phyloP scores from a whole-genome alignment of 2,113 vertebrate genomes.

The Pollachius pollachius region DNA sequence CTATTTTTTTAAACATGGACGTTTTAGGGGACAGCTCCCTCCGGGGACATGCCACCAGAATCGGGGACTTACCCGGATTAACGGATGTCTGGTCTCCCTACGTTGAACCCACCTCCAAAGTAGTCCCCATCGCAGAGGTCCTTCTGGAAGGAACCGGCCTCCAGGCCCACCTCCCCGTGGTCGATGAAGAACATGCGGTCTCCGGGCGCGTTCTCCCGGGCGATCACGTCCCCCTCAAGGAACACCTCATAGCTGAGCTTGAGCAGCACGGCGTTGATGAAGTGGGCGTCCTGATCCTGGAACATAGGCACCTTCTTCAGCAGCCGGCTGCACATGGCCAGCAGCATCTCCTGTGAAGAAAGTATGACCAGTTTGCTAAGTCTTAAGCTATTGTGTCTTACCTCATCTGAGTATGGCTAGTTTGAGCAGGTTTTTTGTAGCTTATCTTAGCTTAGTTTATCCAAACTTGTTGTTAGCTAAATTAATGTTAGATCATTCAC shows the following conservation, averaged over 20 bases:
- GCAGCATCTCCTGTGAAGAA: constrained; percentile 54
- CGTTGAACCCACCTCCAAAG: neutral
- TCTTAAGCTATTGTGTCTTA: too few species aligned
- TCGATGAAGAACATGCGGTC: constrained; percentile 73
- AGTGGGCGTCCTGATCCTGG: constrained; percentile 60
- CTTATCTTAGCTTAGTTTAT: too few species aligned
- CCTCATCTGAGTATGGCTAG: neutral
- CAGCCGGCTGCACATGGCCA: constrained; percentile 51
- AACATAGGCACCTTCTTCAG: constrained; percentile 66
- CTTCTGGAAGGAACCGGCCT: constrained; percentile 35
- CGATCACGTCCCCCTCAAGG: constrained; percentile 56
- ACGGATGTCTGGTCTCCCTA: too few species aligned
- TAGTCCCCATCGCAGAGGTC: neutral
- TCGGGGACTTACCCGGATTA: too few species aligned
- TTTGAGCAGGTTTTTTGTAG: neutral
- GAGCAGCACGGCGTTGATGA: constrained; percentile 54
- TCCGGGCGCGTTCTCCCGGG: constrained; percentile 40
- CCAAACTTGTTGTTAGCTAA: too few species aligned
- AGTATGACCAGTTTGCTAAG: too few species aligned
- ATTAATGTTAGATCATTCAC: too few species aligned
- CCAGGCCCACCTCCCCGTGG: constrained; percentile 59
- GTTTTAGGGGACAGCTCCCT: too few species aligned
- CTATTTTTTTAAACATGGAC: too few species aligned
- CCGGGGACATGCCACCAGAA: too few species aligned
- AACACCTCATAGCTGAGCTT: constrained; percentile 60